A percentile compares a stretch with the other conserved stretches of the same genome.
phyloP scores from a whole-genome alignment of 2,888 invertebrate species.

The Steinernema scapterisci region DNA sequence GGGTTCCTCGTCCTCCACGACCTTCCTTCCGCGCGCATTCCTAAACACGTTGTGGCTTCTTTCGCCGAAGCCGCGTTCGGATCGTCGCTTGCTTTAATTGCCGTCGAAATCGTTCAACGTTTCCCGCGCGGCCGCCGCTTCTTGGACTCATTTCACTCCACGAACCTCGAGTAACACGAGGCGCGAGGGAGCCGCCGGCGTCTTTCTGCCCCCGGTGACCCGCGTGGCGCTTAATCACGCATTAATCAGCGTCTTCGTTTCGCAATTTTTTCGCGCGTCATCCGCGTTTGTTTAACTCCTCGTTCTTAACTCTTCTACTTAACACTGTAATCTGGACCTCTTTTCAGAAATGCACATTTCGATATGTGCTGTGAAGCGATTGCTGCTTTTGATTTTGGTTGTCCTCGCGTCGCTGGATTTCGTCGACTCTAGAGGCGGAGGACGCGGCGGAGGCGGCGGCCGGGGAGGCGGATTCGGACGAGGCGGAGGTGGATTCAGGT shows the following conservation, averaged over 20 bases:
- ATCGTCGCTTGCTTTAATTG: too few species aligned
- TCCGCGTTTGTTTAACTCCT: neutral
- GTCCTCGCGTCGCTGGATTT: neutral
- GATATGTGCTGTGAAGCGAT: neutral
- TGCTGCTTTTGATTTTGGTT: neutral
- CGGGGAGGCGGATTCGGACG: slow-evolving; percentile 17
- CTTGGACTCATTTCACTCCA: too few species aligned
- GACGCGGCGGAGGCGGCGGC: slow-evolving; percentile 16
- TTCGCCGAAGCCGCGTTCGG: too few species aligned
- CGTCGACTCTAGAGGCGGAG: neutral
- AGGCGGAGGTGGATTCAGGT: slow-evolving; percentile 21
- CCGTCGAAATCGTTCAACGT: too few species aligned
- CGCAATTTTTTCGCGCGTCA: neutral
- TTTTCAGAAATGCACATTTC: neutral
- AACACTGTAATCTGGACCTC: neutral
- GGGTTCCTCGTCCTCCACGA: too few species aligned
- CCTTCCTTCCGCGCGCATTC: too few species aligned
- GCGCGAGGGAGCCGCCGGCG: too few species aligned
- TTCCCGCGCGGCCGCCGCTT: too few species aligned
- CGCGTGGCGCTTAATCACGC: neutral
- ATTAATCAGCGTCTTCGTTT: slow-evolving; percentile 1
- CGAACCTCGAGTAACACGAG: too few species aligned
- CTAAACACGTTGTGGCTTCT: too few species aligned
- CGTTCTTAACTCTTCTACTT: neutral
- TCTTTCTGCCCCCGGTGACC: too few species aligned